Base-by-base conservation (phyloP, 2,797 vertebrate species). In the Molossus alvarezi region DNA sequence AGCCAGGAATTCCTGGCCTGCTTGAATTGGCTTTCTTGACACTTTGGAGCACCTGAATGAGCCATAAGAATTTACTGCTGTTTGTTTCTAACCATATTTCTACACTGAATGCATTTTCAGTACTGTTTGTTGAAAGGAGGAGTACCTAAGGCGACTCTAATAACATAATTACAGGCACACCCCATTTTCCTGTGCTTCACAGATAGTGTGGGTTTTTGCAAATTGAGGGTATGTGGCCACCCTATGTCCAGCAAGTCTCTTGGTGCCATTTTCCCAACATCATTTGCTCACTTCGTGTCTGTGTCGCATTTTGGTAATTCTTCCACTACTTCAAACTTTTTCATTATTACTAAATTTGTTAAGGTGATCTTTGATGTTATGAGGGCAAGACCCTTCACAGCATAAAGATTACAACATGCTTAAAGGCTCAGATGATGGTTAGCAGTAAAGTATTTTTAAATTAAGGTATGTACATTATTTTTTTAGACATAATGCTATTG, bases 81-180 rank as follows among this genome's bases (percentile, higher is more conserved):
- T 27, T 62, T 87, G 27, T 60, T 91, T 85, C 60, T 76, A 53
- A 81, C 48, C 83, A 51, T 92, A 45, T 76, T 95, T 95, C 41
- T 88, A 60, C 9, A 92, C 8, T 91, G 23, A 81, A 41, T 81
- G 29, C 45, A 88, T 84, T 94, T 95, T 76, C 76, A 85, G 82
- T 85, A 60, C 51, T 72, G 33, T 83, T 95, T 62, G 12, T 87
- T 95, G 45, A 48, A 90, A 75, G 15, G 29, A 10, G 45, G 29
- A 69, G 8, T 73, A 87, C 80, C 21, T 27, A 67, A 90, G 13
- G 23, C 71, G 37, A 82, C 45, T 91, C 29, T 90, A 77, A 72
- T 80, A 57, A 58, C 33, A 13, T 83, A 58, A 95, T 92, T 84
- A 82, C 18, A 82, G 41, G 62, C 17, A n/a, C 13, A 82, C 80